Evolutionary conservation across 2,888 invertebrate genomes (phyloP).

Genomic region (Scaptomyza caliginosa): DNA sequence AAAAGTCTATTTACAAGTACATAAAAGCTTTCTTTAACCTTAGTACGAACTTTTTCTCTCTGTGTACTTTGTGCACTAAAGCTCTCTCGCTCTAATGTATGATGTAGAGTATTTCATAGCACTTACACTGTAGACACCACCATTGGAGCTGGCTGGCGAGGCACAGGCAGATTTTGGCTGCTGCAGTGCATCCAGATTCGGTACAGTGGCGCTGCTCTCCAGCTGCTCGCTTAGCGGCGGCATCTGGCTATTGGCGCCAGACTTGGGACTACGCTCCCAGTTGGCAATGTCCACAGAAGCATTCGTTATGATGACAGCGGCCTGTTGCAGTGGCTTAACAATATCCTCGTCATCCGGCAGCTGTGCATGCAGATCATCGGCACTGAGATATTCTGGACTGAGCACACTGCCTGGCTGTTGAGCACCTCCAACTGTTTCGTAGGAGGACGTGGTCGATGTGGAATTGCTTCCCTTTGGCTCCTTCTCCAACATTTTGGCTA

Average conservation of each 20-base stretch:
- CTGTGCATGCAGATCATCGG: slow-evolving; percentile 84
- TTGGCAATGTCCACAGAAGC: slow-evolving; percentile 88
- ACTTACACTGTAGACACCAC: slow-evolving; percentile 94
- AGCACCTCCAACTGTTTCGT: slow-evolving; percentile 83
- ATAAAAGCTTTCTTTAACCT: no score
- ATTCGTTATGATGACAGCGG: slow-evolving; percentile 89
- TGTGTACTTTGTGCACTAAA: not conserved
- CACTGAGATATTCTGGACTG: slow-evolving; percentile 83
- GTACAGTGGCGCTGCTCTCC: slow-evolving; percentile 7
- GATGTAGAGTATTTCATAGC: no score
- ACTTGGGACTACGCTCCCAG: slow-evolving; percentile 83
- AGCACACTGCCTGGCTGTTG: slow-evolving; percentile 64
- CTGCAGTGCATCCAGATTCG: slow-evolving; percentile 78
- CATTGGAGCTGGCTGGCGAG: slow-evolving; percentile 95
- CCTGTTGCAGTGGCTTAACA: slow-evolving; percentile 85
- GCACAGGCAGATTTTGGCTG: slow-evolving; percentile 88
- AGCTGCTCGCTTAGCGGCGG: slow-evolving; percentile 87
- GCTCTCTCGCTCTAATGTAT: not conserved
- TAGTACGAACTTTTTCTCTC: no score
- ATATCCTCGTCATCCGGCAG: slow-evolving; percentile 56
- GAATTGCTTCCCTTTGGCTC: slow-evolving; percentile 72
- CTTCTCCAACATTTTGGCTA: slow-evolving; percentile 27
- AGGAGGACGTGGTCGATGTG: slow-evolving; percentile 83
- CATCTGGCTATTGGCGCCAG: slow-evolving; percentile 84
- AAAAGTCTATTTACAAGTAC: no score